Percentiles rank a stretch among this genome's conserved stretches.
These are phyloP conservation scores for Homalodisca vitripennis DNA, from an alignment of 1,140 invertebrate species.

Conservation along the genomic window DNA sequence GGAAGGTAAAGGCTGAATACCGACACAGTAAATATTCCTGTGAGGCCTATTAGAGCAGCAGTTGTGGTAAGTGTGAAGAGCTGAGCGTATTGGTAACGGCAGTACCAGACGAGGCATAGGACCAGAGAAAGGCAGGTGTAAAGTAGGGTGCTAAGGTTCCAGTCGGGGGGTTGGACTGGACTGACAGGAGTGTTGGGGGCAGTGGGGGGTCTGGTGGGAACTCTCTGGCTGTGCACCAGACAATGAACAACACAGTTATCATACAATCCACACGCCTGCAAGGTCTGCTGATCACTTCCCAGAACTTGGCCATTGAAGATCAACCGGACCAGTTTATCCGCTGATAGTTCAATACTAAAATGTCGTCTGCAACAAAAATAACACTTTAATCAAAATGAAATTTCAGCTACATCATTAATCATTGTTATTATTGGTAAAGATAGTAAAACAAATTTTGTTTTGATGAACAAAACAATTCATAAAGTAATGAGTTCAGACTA, in stretches of 20 bases:
- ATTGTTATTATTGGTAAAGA: no score
- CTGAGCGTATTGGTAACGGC: constrained; percentile 60
- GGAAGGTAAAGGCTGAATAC: constrained; percentile 53
- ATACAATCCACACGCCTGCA: constrained; percentile 75
- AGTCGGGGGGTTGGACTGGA: constrained; percentile 41
- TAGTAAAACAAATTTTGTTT: no score
- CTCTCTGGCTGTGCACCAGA: constrained; percentile 64
- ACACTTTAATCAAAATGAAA: no score
- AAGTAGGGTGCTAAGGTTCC: constrained; percentile 47
- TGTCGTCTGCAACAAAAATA: constrained; percentile 61
- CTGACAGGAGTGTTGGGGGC: constrained; percentile 24
- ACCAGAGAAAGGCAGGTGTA: constrained; percentile 54
- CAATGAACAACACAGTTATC: constrained; percentile 89
- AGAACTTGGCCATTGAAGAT: constrained; percentile 88
- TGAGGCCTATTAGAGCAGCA: constrained; percentile 57
- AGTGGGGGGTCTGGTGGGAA: neutral
- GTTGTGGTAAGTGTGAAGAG: constrained; percentile 64
- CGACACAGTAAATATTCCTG: constrained; percentile 58
- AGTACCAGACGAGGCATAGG: constrained; percentile 60
- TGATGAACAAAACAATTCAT: no score
- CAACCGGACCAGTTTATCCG: constrained; percentile 74
- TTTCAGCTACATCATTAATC: no score
- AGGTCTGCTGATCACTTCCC: constrained; percentile 68
- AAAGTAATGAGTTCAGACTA: no score
- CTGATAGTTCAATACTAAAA: constrained; percentile 73